Base-by-base conservation (phyloP, 2,797 vertebrate species). In the Otolemur crassicaudatus region DNA sequence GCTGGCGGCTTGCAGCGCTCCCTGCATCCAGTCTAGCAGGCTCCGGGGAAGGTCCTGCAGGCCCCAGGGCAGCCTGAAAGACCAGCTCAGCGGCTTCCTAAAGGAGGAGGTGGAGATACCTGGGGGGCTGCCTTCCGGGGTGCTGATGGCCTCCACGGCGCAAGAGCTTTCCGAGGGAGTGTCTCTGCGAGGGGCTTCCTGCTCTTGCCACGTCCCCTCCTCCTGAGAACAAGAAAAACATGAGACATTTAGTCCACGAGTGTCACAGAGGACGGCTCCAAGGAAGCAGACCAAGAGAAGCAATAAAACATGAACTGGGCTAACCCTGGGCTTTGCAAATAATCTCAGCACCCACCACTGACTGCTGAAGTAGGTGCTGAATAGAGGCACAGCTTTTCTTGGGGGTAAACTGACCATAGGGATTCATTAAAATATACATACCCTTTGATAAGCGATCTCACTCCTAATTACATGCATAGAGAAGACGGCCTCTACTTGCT, bases 31-130 rank as follows among this genome's bases (percentile, higher is more conserved):
- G 97, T 97, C 96, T 98, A 98, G 98, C 97, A 99, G 98, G 95
- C 98, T 98, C 95, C 98, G 96, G 87, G 99, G 99, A 94, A 99
- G 97, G 97, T 97, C 96, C 98, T 98, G 98, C 97, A 99, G 98
- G 96, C 98, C 98, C 96, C 99, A 98, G 1, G 98, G 98, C 98
- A 99, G 99, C 96, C 98, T 98, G 98, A 99, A 98, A 58, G 99
- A 99, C 99, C 99, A 99, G 98, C 98, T 98, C 98, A 99, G 98
- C 87, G 81, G 96, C 98, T 98, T 99, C 99, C 98, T 98, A 97
- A 99, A 98, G 98, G 99, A 99, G 87, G 99, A 99, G 98, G 98
- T 97, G 98, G 99, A 98, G 99, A 99, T 99, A 99, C 99, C 99
- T 99, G 99, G 98, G 98, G 99, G 98, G 95, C 95, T 98, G 98